Evolutionary conservation across 2,888 invertebrate species (phyloP).

Genomic region (Cantharis rufa): DNA sequence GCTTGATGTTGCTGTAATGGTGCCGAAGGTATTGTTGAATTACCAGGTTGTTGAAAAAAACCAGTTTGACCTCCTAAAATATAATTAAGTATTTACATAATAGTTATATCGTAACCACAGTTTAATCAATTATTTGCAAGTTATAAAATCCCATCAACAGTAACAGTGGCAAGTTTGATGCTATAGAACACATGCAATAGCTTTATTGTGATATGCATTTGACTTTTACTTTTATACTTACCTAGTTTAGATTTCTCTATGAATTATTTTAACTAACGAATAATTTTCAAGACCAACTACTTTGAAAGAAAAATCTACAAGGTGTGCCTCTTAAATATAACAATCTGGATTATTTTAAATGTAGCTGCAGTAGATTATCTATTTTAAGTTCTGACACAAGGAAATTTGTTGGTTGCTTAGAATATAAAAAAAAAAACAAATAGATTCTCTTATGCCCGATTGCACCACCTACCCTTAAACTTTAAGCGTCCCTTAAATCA

Average conservation of each 20-base stretch:
- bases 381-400: no score
- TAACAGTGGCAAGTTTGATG: background rate
- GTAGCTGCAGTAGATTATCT: no score
- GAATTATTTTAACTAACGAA: background rate
- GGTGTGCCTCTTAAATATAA: no score
- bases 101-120: background rate
- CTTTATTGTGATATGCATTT: background rate
- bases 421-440: no score
- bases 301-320: background rate
- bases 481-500: no score
- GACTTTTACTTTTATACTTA: background rate
- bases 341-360: no score
- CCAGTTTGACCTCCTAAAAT: slow-evolving; percentile 56
- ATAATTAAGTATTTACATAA: background rate
- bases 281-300: background rate
- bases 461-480: no score
- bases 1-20: slow-evolving; percentile 53
- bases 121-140: background rate
- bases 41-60: slow-evolving; percentile 58
- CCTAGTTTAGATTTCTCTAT: background rate
- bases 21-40: slow-evolving; percentile 54
- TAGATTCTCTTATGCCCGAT: no score
- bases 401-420: no score
- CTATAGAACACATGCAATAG: background rate
- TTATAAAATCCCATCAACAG: background rate